Evolutionary conservation across 2,113 vertebrate species (phyloP), one percentile per base, ranked within the genome.

Genomic region (Apteryx mantelli): DNA sequence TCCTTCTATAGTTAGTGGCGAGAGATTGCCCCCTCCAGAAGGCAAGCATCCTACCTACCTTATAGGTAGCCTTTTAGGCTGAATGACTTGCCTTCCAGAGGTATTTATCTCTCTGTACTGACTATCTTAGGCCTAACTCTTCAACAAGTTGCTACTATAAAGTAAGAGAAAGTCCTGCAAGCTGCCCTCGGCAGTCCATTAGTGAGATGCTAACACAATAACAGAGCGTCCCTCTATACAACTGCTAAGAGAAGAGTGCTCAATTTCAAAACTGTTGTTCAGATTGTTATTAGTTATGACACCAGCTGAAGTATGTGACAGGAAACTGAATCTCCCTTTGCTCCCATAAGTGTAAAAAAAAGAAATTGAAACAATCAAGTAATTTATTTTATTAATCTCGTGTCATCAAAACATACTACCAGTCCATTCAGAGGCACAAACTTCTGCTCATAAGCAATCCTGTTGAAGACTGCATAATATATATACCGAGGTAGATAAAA

Each of bases 31-130:
- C 38, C 21, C 56, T 75, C 34, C 63, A 88, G 91, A 90, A 89
- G 70, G 70, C 91, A 88, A 50, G 60, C 52, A 75, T 86, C 38
- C 75, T 86, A 34, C 56, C 56, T 58, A 19, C 32, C 32, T 32
- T 58, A 50, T 38, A 88, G 88, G 91, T 84, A 94, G 82, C 90
- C 86, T 96, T 95, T 86, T 95, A 81, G 85, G 60, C 85, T 36
- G 58, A 90, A 46, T 70, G 82, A 19, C 82, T 85, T 79, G 44
- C 66, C n/a, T 53, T 94, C 22, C 30, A 65, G 38, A 74, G 58
- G 14, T 56, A 74, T 36, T 85, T 89, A 63, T 52, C 24, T 78
- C 52, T 85, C 46, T 78, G 28, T 52, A 42, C 8, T 65, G 53
- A 56, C 56, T 87, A 4, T 58, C 34, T 82, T 71, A 52, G 66